Conservation (phyloP, 1,140 invertebrate genomes). For the Chionoecetes opilio region DNA sequence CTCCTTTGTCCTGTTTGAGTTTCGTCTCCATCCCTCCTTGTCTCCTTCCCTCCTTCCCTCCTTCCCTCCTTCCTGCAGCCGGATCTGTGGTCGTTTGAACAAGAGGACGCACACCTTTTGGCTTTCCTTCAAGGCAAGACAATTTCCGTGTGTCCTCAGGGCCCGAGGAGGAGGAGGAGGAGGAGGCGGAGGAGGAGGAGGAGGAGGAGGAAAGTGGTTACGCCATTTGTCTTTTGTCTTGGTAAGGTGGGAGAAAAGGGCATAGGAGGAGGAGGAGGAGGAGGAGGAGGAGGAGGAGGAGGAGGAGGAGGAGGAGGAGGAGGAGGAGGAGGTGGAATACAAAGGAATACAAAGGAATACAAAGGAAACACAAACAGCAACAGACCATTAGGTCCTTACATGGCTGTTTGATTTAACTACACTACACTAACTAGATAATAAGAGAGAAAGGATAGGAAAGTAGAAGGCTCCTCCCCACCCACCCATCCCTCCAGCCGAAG, state of each 20-base stretch:
- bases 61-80: neutral
- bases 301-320: too few relatives aligned
- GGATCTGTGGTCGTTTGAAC: conserved; percentile 18
- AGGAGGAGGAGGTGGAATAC: neutral
- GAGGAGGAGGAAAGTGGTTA: neutral
- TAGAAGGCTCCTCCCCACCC: too few relatives aligned
- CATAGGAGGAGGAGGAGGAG: neutral
- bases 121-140: conserved; percentile 17
- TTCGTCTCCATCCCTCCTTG: neutral
- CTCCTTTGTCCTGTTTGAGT: too few relatives aligned
- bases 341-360: too few relatives aligned
- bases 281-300: neutral
- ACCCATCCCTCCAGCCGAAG: too few relatives aligned
- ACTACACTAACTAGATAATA: too few relatives aligned
- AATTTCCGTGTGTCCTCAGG: neutral
- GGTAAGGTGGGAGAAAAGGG: neutral
- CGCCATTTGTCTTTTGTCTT: neutral
- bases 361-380: too few relatives aligned
- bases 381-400: too few relatives aligned
- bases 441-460: too few relatives aligned
- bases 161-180: neutral
- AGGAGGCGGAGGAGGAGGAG: neutral
- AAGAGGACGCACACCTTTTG: conserved; percentile 25
- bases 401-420: too few relatives aligned
- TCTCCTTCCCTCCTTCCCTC: neutral